phyloP scores from a whole-genome alignment of 1,140 invertebrate genomes.

The Dinothrombium tinctorium region DNA sequence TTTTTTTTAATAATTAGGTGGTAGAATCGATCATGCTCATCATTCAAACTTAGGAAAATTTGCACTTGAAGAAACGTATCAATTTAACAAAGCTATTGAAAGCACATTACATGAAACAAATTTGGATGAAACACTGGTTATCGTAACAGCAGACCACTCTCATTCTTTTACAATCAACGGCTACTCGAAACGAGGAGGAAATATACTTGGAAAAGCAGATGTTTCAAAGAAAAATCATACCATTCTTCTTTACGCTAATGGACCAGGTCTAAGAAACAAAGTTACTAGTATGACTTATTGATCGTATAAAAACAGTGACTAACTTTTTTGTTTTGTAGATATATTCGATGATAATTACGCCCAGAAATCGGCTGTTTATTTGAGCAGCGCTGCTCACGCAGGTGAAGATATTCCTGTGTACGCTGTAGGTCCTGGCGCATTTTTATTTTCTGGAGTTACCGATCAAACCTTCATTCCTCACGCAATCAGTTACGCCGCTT shows the following conservation, averaged over 20 bases:
- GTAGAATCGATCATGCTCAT: conserved; percentile 23
- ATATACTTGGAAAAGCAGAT: conserved; percentile 3
- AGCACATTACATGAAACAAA: conserved; percentile 17
- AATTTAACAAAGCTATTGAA: conserved; percentile 16
- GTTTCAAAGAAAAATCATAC: conserved; percentile 30
- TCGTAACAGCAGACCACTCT: conserved; percentile 20
- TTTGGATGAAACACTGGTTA: conserved; percentile 16
- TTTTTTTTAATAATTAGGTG: conserved; percentile 2
- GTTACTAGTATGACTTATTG: neutral
- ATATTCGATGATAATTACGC: conserved; percentile 15
- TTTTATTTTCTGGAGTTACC: conserved; percentile 64
- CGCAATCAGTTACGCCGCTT: conserved; percentile 36
- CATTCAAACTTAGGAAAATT: conserved; percentile 29
- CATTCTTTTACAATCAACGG: conserved; percentile 19
- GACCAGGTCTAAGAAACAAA: conserved; percentile 27
- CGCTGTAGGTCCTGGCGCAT: conserved; percentile 46
- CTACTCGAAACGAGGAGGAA: neutral
- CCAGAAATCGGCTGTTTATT: conserved; percentile 31
- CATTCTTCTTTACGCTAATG: conserved; percentile 52
- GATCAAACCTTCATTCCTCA: conserved; percentile 79
- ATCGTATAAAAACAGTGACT: neutral
- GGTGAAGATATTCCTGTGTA: conserved; percentile 45
- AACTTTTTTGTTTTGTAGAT: too few species aligned
- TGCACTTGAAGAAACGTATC: conserved; percentile 17
- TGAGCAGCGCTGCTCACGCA: conserved; percentile 46